Base-by-base conservation (phyloP, 2,113 vertebrate species). In the Pachyramphus minor region DNA sequence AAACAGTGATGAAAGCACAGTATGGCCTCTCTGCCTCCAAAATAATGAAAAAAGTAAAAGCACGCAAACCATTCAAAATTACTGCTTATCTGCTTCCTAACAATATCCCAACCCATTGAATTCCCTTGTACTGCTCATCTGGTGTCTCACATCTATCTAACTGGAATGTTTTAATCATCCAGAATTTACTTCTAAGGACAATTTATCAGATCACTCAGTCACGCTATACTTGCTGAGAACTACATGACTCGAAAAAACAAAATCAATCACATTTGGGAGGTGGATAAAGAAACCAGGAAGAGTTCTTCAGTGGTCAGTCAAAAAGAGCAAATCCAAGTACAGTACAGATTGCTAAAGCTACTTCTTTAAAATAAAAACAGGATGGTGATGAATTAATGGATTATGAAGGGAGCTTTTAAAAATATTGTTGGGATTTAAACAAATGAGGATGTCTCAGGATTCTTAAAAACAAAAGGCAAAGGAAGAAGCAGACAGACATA, bases 231-330 rank as follows among this genome's bases (percentile, higher is more conserved):
- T 45, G 73, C 90, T 84, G 78, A 93, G 79, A 90, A 87, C 22
- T 81, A 96, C 53, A 94, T 68, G 50, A 85, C 56, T 91, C n/a
- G 44, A 82, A 90, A 93, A 94, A 93, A 41, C 37, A 80, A 95
- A 88, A 72, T 0, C 31, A 84, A 93, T 77, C 90, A 96, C 91
- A 95, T 90, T 37, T 93, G 82, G 87, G 58, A 96, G 91, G 92
- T 73, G 60, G 67, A 90, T 86, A 96, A 97, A 98, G 96, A 97
- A 97, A 98, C 94, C 52, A 97, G 83, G 97, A 96, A 97, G 97
- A 96, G 85, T 95, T 97, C 97, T 97, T 97, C 86, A 0, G 82
- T 97, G 97, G 97, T 98, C 98, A 98, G 97, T 96, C 82, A 97
- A 92, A 97, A 96, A n/a, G 35, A 53, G 53, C 24, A 93, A 95